Percentiles rank a stretch among this genome's conserved stretches.
phyloP scores from a whole-genome alignment of 2,113 vertebrate species.

The Laterallus jamaicensis region DNA sequence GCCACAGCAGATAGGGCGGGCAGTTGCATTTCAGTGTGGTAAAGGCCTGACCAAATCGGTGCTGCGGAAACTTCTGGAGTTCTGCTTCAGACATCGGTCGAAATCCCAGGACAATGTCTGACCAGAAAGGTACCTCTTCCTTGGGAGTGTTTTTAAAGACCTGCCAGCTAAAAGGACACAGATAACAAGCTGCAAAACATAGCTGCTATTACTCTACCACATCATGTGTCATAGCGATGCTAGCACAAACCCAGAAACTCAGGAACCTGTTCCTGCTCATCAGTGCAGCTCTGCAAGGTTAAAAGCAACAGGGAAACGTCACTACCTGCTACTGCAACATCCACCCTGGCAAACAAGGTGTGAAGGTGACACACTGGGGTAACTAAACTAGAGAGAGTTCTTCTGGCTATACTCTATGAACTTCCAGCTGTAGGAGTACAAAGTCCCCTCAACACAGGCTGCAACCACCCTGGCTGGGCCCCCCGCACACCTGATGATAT shows the following conservation, averaged over 20 bases:
- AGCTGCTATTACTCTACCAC: not conserved
- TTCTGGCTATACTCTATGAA: not conserved
- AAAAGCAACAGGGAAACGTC: not conserved
- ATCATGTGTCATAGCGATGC: not conserved
- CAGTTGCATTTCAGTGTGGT: conserved; percentile 91
- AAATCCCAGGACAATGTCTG: conserved; percentile 86
- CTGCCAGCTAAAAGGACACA: conserved; percentile 80
- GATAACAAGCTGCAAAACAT: not conserved
- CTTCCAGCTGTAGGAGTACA: not conserved
- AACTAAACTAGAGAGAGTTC: not conserved
- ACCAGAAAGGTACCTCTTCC: conserved; percentile 85
- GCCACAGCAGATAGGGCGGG: conserved; percentile 86
- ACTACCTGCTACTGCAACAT: not conserved
- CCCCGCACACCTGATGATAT: not conserved
- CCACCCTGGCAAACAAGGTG: not conserved
- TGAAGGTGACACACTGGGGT: not conserved
- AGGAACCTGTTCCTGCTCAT: not conserved
- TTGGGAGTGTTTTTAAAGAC: conserved; percentile 82
- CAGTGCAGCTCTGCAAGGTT: not conserved
- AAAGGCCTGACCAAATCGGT: conserved; percentile 87
- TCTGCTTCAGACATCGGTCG: conserved; percentile 82
- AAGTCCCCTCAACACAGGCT: not conserved
- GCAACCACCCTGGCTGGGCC: not conserved
- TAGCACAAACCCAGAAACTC: not conserved
- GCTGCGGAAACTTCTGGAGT: conserved; percentile 82